phyloP scores from a whole-genome alignment of 2,113 vertebrate genomes.

The Dolichallabes microphthalmus region DNA sequence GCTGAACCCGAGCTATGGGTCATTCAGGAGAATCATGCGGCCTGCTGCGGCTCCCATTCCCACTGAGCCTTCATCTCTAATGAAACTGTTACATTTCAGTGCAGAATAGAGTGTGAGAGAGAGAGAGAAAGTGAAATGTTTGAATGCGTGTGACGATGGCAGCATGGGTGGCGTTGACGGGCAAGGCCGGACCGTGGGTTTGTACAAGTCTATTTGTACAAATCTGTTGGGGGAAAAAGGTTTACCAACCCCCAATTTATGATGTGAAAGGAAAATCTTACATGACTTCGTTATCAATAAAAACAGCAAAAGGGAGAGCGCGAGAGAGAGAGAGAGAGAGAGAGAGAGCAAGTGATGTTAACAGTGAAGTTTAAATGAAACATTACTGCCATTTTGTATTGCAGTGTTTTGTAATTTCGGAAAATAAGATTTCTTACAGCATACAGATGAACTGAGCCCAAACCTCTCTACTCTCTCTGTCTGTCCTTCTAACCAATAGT shows the following conservation, averaged over 20 bases:
- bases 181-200: background rate
- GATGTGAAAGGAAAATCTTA: slow-evolving; percentile 24
- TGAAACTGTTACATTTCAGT: slow-evolving; percentile 43
- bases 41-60: slow-evolving; percentile 26
- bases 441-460: background rate
- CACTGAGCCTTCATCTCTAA: slow-evolving; percentile 21
- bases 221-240: slow-evolving; percentile 20
- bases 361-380: background rate
- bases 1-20: slow-evolving; percentile 43
- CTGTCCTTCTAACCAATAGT: background rate
- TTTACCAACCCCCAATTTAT: slow-evolving; percentile 28
- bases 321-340: background rate
- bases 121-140: background rate
- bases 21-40: slow-evolving; percentile 47
- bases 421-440: background rate
- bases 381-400: background rate
- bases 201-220: slow-evolving; percentile 28
- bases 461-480: background rate
- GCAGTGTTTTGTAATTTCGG: background rate
- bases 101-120: slow-evolving; percentile 14
- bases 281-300: background rate
- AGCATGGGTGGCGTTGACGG: slow-evolving; percentile 15
- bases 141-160: slow-evolving; percentile 21
- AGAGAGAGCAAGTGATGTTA: background rate
- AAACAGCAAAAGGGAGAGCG: background rate